Base-by-base conservation (phyloP, 2,797 vertebrate genomes). In the Hypotaenidia okinawae region DNA sequence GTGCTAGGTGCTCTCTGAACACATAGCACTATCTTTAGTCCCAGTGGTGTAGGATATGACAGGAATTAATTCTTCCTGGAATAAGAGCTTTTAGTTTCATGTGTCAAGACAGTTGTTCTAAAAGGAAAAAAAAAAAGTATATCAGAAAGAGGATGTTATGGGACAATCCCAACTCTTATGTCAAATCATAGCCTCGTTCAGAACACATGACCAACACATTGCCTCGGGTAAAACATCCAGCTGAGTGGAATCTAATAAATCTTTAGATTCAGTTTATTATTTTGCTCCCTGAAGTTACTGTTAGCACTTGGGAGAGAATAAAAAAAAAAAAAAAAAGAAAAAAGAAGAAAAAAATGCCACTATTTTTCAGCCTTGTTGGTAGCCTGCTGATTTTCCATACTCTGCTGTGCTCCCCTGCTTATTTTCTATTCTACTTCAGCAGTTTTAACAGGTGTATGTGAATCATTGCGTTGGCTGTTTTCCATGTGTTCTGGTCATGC, bases 321-420 rank as follows among this genome's bases (percentile, higher is more conserved):
- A 23, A 59, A 1, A 22, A 41, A 11, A 30, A 22, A n/a, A 24
- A 33, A 6, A 41, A 16, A n/a, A 15, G 21, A 23, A 17, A 54
- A 63, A 11, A 4, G 3, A 5, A 69, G 35, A 12, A 89, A 63
- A 66, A 41, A 84, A 35, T 51, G 32, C 6, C 49, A 58, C n/a
- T 85, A 35, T 92, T 96, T 96, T 94, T 84, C 84, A 94, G 39
- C 24, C 67, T 93, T 90, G 16, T 94, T 96, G 72, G 47, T 80
- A 91, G 30, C 79, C 66, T 96, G 86, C 67, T 97, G 88, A 23
- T 95, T 97, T 92, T 91, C 61, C 35, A 37, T 41, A 76, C 28
- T 93, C 22, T 35, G 30, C 47, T 95, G 78, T 89, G 58, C 74
- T 94, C 45, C 54, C 30, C 74, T 89, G 61, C 45, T 94, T 88